These are phyloP conservation scores for Cnemophilus loriae DNA, from an alignment of 2,113 vertebrate species.

Conservation along the genomic window DNA sequence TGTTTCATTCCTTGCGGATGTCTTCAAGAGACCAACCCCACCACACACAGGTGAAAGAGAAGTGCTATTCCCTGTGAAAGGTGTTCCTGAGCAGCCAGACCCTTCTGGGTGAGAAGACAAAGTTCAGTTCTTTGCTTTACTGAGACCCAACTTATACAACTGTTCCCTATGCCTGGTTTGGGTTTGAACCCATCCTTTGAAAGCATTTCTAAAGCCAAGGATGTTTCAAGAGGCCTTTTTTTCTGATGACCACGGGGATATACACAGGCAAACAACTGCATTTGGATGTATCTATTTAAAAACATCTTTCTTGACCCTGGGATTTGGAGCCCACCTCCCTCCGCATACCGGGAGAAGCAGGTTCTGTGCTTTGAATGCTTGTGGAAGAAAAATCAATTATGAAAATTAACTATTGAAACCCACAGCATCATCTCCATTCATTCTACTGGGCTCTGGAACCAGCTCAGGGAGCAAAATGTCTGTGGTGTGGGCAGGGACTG, in stretches of 20 bases:
- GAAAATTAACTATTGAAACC: not conserved
- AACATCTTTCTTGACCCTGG: not conserved
- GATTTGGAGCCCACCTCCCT: not conserved
- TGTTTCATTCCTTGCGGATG: not conserved
- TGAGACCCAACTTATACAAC: accelerated
- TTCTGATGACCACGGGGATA: not conserved
- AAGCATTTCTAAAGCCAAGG: not conserved
- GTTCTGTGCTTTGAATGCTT: not conserved
- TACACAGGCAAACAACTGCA: accelerated
- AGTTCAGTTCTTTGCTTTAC: not conserved
- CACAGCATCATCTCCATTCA: not conserved
- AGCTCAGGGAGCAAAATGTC: not conserved
- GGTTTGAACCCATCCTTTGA: not conserved
- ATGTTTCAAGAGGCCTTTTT: not conserved
- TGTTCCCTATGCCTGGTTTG: not conserved
- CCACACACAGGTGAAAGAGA: not conserved
- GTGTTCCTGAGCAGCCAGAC: not conserved
- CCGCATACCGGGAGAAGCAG: not conserved
- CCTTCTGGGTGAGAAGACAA: not conserved
- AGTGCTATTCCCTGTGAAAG: not conserved
- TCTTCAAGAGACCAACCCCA: not conserved
- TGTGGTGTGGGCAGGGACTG: not conserved
- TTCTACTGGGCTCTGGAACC: not conserved
- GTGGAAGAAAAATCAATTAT: not conserved
- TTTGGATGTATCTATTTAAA: not conserved